Evolutionary conservation across 2,888 invertebrate species (phyloP).

Genomic region (Sisyra terminalis): DNA sequence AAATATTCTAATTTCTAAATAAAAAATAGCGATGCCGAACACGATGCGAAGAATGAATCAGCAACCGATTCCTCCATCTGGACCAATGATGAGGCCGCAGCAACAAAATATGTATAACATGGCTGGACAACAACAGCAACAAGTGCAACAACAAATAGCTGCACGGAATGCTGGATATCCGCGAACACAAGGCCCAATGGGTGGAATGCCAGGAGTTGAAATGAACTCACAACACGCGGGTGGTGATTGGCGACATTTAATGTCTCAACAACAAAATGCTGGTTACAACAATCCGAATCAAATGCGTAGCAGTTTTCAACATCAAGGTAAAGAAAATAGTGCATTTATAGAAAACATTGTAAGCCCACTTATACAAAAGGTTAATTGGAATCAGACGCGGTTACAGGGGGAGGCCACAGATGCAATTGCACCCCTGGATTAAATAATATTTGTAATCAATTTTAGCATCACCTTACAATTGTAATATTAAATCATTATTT

Average conservation of each 20-base stretch:
- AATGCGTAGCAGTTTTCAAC: constrained; percentile 34
- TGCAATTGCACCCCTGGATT: too few species aligned
- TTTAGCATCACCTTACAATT: too few species aligned
- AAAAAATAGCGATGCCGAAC: constrained; percentile 24
- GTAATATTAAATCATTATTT: too few species aligned
- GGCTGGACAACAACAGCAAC: constrained; percentile 26
- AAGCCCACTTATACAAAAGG: too few species aligned
- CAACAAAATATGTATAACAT: constrained; percentile 43
- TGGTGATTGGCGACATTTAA: constrained; percentile 46
- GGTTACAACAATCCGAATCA: constrained; percentile 23
- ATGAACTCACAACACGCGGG: constrained; percentile 27
- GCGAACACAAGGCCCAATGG: constrained; percentile 40
- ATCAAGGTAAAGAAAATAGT: constrained; percentile 30
- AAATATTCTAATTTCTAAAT: not conserved
- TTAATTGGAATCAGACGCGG: too few species aligned
- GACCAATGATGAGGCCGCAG: constrained; percentile 48
- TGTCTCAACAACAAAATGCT: constrained; percentile 34
- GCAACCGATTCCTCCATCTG: constrained; percentile 53
- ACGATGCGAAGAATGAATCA: constrained; percentile 48
- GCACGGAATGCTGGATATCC: constrained; percentile 16
- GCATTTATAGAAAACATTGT: too few species aligned
- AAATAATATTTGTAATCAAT: too few species aligned
- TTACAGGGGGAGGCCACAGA: too few species aligned
- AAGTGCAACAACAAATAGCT: constrained; percentile 7
- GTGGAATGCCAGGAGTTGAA: constrained; percentile 35